These are phyloP conservation scores for Petrolisthes manimaculis DNA, from an alignment of 2,888 invertebrate species.

Conservation along the genomic window DNA sequence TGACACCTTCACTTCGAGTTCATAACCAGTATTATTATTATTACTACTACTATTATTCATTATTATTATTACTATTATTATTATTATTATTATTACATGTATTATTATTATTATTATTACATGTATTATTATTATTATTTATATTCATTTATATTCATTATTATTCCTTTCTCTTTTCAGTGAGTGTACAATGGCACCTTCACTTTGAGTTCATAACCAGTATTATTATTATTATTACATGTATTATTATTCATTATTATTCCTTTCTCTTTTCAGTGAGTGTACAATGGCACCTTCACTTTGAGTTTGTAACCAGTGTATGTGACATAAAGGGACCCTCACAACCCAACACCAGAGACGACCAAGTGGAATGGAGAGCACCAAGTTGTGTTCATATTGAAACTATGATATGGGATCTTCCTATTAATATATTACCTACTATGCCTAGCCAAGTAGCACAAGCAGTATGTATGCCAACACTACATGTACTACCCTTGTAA, in stretches of 20 bases:
- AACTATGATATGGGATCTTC: constrained; percentile 98
- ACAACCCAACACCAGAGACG: constrained; percentile 74
- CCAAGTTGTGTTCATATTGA: constrained; percentile 90
- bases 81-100: not conserved
- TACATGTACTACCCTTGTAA: constrained; percentile 42
- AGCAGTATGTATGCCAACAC: constrained; percentile 57
- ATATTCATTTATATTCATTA: not conserved
- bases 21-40: too few relatives aligned
- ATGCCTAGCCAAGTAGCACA: constrained; percentile 81
- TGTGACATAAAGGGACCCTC: constrained; percentile 69
- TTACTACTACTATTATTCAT: not conserved
- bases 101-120: not conserved
- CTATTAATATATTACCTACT: constrained; percentile 92
- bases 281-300: constrained; percentile 93
- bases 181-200: not conserved
- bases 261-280: constrained; percentile 75
- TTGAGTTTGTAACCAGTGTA: constrained; percentile 84
- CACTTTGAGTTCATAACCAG: not conserved
- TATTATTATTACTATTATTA: not conserved
- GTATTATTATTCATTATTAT: not conserved
- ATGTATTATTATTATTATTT: not conserved
- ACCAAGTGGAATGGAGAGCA: constrained; percentile 80
- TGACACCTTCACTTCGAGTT: constrained; percentile 97
- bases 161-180: not conserved
- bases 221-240: not conserved